Base-by-base conservation (phyloP, 2,797 vertebrate genomes). In the Sebastolobus alascanus region DNA sequence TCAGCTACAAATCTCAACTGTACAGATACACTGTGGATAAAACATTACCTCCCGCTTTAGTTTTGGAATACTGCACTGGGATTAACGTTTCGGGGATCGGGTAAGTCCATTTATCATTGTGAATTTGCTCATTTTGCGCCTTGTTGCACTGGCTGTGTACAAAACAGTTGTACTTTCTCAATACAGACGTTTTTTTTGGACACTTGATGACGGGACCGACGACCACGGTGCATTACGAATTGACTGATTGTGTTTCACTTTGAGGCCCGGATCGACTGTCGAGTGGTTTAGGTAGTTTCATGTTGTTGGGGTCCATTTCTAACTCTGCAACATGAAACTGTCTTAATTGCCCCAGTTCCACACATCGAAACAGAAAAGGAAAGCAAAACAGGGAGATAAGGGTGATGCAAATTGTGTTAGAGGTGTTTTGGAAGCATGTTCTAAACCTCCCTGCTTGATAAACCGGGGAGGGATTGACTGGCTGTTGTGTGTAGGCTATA, bases 231-330 rank as follows among this genome's bases (percentile, higher is more conserved):
- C 79, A 38, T 86, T 90, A 63, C 33, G 82, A 87, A 80, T 82
- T 69, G 84, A 50, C 82, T 76, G 84, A 75, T 89, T 75, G 86
- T 84, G 82, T 85, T 90, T 82, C 86, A 81, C 43, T 84, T 79
- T 65, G 85, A 92, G 92, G 83, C 90, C 91, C 90, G 80, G 90
- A 94, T 90, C 83, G 92, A 97, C 97, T 98, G 97, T 93, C 95
- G 95, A 96, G 97, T 98, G 97, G 97, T 98, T 97, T 99, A 99
- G 98, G 98, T 99, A 99, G 97, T 99, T 98, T 98, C 97, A 97
- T 98, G 98, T 99, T 99, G 98, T 99, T 98, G 98, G 98, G 97
- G 96, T 98, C 95, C 94, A 93, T 95, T 96, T 97, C 84, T 96
- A 95, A 97, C 97, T 97, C 98, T 97, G 96, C 98, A 98, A 97